Evolutionary conservation across 2,113 vertebrate species (phyloP).

Genomic region (Gambusia affinis): DNA sequence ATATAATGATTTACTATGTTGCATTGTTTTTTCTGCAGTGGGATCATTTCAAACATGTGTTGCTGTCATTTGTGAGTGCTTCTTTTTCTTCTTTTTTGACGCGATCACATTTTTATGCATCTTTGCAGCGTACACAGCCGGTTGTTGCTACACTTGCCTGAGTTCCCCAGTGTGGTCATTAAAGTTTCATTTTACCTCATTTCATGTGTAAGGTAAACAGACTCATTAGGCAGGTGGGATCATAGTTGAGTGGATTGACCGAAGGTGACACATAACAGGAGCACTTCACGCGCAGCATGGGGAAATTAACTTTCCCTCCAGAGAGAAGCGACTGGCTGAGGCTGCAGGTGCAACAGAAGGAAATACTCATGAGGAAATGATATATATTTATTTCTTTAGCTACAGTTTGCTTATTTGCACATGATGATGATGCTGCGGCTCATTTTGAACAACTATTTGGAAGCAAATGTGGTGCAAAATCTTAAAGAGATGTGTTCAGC

Average conservation of each 20-base stretch:
- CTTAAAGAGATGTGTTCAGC: not conserved
- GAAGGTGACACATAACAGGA: slow-evolving; percentile 31
- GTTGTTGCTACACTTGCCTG: slow-evolving; percentile 1
- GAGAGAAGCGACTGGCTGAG: slow-evolving; percentile 18
- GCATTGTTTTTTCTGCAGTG: not conserved
- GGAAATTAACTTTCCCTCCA: slow-evolving; percentile 61
- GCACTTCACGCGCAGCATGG: slow-evolving; percentile 32
- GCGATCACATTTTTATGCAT: not conserved
- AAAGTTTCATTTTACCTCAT: slow-evolving; percentile 58
- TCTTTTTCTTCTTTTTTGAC: too few species aligned
- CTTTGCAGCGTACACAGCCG: not conserved
- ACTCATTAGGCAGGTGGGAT: slow-evolving; percentile 70
- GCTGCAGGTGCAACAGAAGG: slow-evolving; percentile 50
- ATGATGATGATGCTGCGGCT: not conserved
- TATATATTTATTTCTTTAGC: not conserved
- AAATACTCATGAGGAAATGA: not conserved
- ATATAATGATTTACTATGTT: not conserved
- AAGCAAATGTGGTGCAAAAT: not conserved
- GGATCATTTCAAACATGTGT: not conserved
- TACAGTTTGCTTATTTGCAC: not conserved
- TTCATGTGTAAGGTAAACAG: slow-evolving; percentile 62
- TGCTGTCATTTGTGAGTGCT: not conserved
- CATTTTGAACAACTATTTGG: not conserved
- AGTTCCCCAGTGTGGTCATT: slow-evolving; percentile 40
- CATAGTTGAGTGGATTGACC: slow-evolving; percentile 58